Conservation (phyloP, 35 echinoderm and acorn worm genomes). For the Stichopus chloronotus region DNA sequence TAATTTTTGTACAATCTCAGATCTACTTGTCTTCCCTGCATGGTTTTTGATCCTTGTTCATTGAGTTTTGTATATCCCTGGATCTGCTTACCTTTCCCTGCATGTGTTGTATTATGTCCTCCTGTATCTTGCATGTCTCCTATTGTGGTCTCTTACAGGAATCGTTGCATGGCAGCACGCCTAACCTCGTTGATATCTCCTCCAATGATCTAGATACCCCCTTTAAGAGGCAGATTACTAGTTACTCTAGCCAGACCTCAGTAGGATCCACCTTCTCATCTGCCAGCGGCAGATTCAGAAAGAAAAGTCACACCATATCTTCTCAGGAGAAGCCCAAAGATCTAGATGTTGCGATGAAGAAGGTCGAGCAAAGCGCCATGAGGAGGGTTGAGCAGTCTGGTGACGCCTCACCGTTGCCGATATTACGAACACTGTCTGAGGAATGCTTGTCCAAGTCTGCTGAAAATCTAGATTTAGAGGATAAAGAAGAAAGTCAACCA, state of each 20-base stretch:
- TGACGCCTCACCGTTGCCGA: constrained; percentile 7
- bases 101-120: too few relatives aligned
- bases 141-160: neutral
- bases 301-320: constrained; percentile 28
- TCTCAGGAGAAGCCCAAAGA: constrained; percentile 23
- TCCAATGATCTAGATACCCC: neutral
- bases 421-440: constrained; percentile 16
- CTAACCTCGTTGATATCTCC: neutral
- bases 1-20: too few relatives aligned
- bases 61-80: neutral
- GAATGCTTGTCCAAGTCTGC: constrained; percentile 54
- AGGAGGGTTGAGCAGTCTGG: neutral
- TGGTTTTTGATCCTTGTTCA: neutral
- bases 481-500: constrained; percentile 1
- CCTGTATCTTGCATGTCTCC: too few relatives aligned
- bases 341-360: neutral
- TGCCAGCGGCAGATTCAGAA: constrained; percentile 20
- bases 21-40: neutral
- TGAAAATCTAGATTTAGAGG: neutral
- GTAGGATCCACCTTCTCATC: neutral
- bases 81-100: neutral
- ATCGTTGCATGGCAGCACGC: constrained; percentile 42
- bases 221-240: constrained; percentile 29
- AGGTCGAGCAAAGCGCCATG: neutral
- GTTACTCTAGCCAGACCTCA: constrained; percentile 24